Evolutionary conservation across 1,140 invertebrate genomes (phyloP).

Genomic region (Trigoniulus corallinus): DNA sequence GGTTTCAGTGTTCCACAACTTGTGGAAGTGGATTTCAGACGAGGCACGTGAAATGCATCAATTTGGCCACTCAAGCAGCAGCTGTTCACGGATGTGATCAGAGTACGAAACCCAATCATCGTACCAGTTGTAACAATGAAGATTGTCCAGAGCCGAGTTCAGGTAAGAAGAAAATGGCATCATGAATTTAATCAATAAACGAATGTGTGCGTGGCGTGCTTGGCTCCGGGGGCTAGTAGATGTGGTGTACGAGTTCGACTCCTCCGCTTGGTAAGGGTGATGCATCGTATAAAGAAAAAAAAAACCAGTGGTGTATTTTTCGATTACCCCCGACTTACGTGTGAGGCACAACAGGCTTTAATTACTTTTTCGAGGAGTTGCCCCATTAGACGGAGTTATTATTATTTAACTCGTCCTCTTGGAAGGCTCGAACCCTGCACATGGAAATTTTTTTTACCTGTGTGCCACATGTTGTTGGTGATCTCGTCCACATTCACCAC

Average conservation of each 20-base stretch:
- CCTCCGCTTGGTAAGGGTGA: too few relatives aligned
- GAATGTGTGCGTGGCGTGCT: too few relatives aligned
- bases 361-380: too few relatives aligned
- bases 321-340: neutral
- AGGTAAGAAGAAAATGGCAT: slow-evolving; percentile 4
- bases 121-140: slow-evolving; percentile 24
- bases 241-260: too few relatives aligned
- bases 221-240: too few relatives aligned
- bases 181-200: neutral
- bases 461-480: too few relatives aligned
- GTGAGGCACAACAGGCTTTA: too few relatives aligned
- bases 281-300: neutral
- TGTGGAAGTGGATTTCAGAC: slow-evolving; percentile 30
- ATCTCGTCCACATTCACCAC: too few relatives aligned
- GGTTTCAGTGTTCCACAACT: slow-evolving; percentile 17
- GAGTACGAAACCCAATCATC: slow-evolving; percentile 20
- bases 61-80: slow-evolving; percentile 22
- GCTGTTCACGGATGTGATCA: slow-evolving; percentile 21
- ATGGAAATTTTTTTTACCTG: too few relatives aligned
- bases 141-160: slow-evolving; percentile 20
- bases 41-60: slow-evolving; percentile 24
- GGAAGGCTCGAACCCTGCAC: too few relatives aligned
- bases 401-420: too few relatives aligned
- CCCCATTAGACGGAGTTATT: too few relatives aligned
- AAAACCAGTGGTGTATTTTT: neutral